Base-by-base conservation (phyloP, 2,113 vertebrate genomes). In the Lepidothrix coronata region DNA sequence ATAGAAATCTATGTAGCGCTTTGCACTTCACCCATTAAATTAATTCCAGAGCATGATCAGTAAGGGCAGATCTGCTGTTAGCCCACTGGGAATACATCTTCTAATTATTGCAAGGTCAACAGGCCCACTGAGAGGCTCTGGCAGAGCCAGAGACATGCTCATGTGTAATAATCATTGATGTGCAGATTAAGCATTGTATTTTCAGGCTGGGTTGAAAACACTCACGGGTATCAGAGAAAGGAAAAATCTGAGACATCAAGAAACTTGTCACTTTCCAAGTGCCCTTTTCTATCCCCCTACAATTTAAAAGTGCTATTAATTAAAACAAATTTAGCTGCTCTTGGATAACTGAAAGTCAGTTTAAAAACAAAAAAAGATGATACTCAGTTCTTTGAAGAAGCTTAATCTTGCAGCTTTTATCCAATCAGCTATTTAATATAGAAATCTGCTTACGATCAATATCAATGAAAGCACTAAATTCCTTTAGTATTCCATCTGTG, bases 251-350 rank as follows among this genome's bases (percentile, higher is more conserved):
- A 90, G 91, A 37, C 14, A 58, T 33, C 12, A 24, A 67, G 27
- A 83, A 87, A 39, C 8, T 52, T 79, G 59, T 0, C 28, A 49
- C 11, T 43, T 95, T 61, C 62, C 41, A 61, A 59, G 20, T 13
- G 19, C 4, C 35, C 25, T 70, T 80, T 72, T 66, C 35, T 25
- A 3, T 68, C 28, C 11, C n/a, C 11, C 44, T 57, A 54, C 46
- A 90, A 81, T 73, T 90, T 57, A 66, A 78, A 96, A 73, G 52
- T 59, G 30, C 7, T 85, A 46, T 23, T 59, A 37, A 81, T 41
- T 85, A 70, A 87, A 96, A 80, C 9, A 87, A 79, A 90, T 24
- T 44, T 44, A 63, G 41, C 27, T 48, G 46, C 35, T 70, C 21
- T 65, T 66, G 18, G 13, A n/a, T 77, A 88, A 72, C 1, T 61